Conservation (phyloP, 2,113 vertebrate species). For the Hucho hucho region DNA sequence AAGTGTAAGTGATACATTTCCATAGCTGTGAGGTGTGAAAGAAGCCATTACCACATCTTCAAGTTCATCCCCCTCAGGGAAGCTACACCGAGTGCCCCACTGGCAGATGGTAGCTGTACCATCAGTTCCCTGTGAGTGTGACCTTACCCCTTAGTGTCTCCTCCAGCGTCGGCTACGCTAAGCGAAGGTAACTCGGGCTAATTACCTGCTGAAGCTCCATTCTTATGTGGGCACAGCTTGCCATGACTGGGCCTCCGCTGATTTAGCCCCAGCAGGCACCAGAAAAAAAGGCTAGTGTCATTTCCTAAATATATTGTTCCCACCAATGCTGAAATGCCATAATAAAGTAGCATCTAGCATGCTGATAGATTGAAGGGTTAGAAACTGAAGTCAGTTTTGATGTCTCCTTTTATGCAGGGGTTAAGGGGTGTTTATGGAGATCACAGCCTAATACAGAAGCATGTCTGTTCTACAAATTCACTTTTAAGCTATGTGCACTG, state of each 20-base stretch:
- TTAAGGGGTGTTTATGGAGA: no score
- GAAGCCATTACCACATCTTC: background rate
- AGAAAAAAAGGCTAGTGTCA: background rate
- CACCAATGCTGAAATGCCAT: no score
- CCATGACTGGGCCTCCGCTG: background rate
- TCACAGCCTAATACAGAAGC: no score
- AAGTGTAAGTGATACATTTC: no score
- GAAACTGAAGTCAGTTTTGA: no score
- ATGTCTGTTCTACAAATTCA: no score
- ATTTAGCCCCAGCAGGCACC: background rate
- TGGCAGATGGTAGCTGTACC: conserved; percentile 10
- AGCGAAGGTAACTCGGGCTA: conserved; percentile 9
- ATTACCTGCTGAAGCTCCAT: background rate
- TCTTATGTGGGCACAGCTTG: background rate
- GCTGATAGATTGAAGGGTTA: no score
- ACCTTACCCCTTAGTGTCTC: conserved; percentile 1
- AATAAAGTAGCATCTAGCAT: no score
- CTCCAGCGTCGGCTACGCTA: background rate
- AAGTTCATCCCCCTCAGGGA: conserved; percentile 1
- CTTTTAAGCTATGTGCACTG: no score
- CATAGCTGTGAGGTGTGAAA: background rate
- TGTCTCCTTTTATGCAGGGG: no score
- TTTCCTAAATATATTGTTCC: no score
- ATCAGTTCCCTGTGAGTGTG: background rate
- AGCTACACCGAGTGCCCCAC: background rate